Evolutionary conservation across 2,113 vertebrate genomes (phyloP).

Genomic region (Puntigrus tetrazona): DNA sequence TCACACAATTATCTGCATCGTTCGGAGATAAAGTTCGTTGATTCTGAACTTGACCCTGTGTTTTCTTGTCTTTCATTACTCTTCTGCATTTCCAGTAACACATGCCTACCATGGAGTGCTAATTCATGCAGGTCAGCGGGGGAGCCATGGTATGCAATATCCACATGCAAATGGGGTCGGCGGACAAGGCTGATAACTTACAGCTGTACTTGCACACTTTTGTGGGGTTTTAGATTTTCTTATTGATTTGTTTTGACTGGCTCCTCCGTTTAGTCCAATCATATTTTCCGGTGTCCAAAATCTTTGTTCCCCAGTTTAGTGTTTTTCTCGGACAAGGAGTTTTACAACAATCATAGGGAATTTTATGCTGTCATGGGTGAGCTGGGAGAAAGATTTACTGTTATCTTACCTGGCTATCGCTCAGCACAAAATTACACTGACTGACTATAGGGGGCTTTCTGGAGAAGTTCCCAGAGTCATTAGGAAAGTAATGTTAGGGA

Average conservation of each 20-base stretch:
- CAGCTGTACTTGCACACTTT: slow-evolving; percentile 38
- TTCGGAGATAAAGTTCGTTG: slow-evolving; percentile 37
- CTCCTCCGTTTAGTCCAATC: slow-evolving; percentile 8
- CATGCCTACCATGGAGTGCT: background rate
- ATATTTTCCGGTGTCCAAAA: background rate
- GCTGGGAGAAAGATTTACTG: slow-evolving; percentile 33
- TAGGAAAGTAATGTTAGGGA: slow-evolving; percentile 46
- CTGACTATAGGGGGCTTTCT: slow-evolving; percentile 47
- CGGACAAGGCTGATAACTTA: slow-evolving; percentile 32
- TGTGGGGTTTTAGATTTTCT: slow-evolving; percentile 37
- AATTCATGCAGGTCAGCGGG: background rate
- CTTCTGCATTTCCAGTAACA: background rate
- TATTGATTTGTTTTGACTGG: slow-evolving; percentile 43
- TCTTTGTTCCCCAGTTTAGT: slow-evolving; percentile 5
- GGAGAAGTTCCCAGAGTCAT: slow-evolving; percentile 51
- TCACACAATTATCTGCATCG: slow-evolving; percentile 49
- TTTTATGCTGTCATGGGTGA: slow-evolving; percentile 46
- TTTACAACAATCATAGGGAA: slow-evolving; percentile 31
- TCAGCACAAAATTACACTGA: slow-evolving; percentile 50
- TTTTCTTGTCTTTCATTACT: slow-evolving; percentile 12
- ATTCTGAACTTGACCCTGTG: slow-evolving; percentile 25
- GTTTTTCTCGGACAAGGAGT: slow-evolving; percentile 38
- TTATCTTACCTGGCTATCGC: slow-evolving; percentile 57
- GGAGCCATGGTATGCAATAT: slow-evolving; percentile 5
- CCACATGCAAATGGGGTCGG: slow-evolving; percentile 4